Base-by-base conservation (phyloP, 2,888 invertebrate species). In the Acrobasis repandana region DNA sequence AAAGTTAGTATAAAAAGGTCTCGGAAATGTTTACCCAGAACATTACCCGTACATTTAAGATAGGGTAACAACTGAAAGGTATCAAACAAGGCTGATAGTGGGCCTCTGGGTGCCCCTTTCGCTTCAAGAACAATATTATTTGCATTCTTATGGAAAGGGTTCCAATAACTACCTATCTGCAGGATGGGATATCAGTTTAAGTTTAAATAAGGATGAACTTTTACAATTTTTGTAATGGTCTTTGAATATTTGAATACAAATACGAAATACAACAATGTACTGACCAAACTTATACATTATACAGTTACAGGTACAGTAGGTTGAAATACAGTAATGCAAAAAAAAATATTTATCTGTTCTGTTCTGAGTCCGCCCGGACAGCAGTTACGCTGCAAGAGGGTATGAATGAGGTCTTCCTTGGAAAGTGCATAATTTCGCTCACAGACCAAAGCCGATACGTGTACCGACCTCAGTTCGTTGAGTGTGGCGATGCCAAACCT, bases 91-190 rank as follows among this genome's bases (percentile, higher is more conserved):
- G 64, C 70, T 71, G 67, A 67, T 77, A 82, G 71, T 75, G 76
- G 73, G 80, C 84, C 75, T 77, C 65, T 60, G 82, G 77, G 81
- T 67, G 71, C 65, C 60, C 52, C 66, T 68, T 66, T 65, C 65
- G 71, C 69, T 71, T 72, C 68, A 73, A 72, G 72, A 77, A 79
- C 79, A 78, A 79, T 83, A 77, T 75, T 71, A 84, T 84, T 84
- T 82, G 77, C 83, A 84, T 84, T 79, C 71, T 75, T 81, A 80
- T 80, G 75, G 74, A 71, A 77, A 74, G 75, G 77, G 65, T 61
- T 73, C 73, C 73, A 74, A 82, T 77, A 75, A 79, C 77, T 72
- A 68, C 34, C 33, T 51, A 60, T 52, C 60, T 54, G n/a, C 38
- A 43, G 20, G 54, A 54, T 54, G 20, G 54, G 54, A n/a, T 38